Conservation (phyloP, 2,888 invertebrate species). For the Eurois occulta region DNA sequence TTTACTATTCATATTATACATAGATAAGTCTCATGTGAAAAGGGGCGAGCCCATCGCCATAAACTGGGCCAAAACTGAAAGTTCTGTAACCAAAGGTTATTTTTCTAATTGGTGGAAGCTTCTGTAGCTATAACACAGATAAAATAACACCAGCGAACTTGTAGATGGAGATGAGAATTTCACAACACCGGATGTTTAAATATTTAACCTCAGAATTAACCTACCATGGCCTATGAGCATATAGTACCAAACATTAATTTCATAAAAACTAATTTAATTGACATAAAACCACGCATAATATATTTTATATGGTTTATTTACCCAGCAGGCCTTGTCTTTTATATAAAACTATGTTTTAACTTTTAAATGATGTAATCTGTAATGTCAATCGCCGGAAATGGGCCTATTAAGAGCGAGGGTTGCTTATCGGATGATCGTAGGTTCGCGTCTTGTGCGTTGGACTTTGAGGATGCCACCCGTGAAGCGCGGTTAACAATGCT, state of each 20-base stretch:
- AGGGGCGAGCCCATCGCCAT: background rate
- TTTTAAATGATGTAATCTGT: constrained; percentile 50
- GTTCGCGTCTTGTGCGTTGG: constrained; percentile 53
- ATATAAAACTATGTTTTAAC: constrained; percentile 31
- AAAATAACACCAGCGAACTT: background rate
- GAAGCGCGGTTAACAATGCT: background rate
- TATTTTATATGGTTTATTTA: constrained; percentile 17
- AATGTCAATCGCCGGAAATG: constrained; percentile 62
- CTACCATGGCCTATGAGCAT: background rate
- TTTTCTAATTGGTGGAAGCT: background rate
- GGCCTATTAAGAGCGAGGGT: constrained; percentile 52
- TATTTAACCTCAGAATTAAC: constrained; percentile 4
- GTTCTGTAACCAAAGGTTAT: background rate
- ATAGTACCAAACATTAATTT: background rate
- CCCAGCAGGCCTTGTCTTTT: constrained; percentile 27
- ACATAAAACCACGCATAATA: background rate
- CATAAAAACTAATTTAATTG: constrained; percentile 23
- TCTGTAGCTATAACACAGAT: background rate
- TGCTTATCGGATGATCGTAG: constrained; percentile 46
- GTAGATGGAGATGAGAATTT: background rate
- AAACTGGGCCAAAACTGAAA: background rate
- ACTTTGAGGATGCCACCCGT: constrained; percentile 31
- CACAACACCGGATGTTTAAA: constrained; percentile 6
- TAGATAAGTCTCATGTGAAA: background rate
- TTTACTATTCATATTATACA: background rate